These are phyloP conservation scores for Drosophila neutralis DNA, from an alignment of 2,888 invertebrate species.

Conservation along the genomic window DNA sequence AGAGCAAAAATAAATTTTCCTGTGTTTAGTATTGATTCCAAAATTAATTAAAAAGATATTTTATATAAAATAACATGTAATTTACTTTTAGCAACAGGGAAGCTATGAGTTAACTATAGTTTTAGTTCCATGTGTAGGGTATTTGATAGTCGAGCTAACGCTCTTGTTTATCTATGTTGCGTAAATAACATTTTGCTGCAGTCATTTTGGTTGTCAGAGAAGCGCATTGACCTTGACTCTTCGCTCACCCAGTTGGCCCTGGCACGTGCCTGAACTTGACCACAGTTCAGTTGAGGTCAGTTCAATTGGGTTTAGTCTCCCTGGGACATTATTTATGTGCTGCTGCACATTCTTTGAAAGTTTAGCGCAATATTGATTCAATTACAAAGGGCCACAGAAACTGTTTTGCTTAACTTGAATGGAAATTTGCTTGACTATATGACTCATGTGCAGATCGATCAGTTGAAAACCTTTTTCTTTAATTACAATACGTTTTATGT, in stretches of 20 bases:
- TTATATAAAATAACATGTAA: too few relatives aligned
- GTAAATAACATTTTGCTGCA: constrained; percentile 45
- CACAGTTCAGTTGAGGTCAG: constrained; percentile 13
- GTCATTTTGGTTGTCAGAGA: constrained; percentile 42
- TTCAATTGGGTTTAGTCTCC: constrained; percentile 6
- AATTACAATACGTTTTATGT: neutral
- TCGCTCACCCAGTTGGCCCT: neutral
- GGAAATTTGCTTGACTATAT: neutral
- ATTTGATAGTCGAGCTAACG: neutral
- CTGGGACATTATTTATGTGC: constrained; percentile 34
- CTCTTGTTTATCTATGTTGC: neutral
- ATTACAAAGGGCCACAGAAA: neutral
- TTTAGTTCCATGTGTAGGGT: neutral
- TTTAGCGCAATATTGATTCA: constrained; percentile 28
- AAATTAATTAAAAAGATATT: neutral
- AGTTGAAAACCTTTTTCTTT: neutral
- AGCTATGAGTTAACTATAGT: neutral
- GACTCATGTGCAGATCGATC: neutral
- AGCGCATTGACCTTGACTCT: constrained; percentile 72
- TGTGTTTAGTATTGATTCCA: constrained; percentile 58
- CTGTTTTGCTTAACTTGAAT: neutral
- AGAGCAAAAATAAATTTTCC: constrained; percentile 19
- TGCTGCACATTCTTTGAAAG: constrained; percentile 22
- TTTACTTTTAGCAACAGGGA: neutral
- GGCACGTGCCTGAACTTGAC: constrained; percentile 40